Evolutionary conservation across 1,140 invertebrate species (phyloP).

Genomic region (Trachymyrmex cornetzi): DNA sequence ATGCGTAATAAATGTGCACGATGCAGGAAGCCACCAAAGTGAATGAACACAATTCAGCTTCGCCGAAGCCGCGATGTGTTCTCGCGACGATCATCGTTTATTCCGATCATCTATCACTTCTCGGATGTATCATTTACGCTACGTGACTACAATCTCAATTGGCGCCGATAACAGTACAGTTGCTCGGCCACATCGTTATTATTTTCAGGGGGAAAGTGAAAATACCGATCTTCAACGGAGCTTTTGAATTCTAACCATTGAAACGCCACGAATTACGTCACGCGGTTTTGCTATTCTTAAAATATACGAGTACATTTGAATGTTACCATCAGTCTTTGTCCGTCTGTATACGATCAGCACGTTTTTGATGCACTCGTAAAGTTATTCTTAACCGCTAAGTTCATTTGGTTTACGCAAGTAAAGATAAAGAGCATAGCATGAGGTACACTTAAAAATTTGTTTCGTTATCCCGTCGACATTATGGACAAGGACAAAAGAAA

Average conservation of each 20-base stretch:
- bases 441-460: background rate
- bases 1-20: background rate
- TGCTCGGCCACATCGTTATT: background rate
- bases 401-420: background rate
- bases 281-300: background rate
- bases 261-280: background rate
- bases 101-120: slow-evolving; percentile 6
- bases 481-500: background rate
- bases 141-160: slow-evolving; percentile 34
- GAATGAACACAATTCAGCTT: background rate
- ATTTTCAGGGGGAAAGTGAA: background rate
- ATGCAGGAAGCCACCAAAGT: background rate
- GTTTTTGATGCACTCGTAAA: background rate
- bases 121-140: background rate
- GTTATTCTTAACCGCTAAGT: background rate
- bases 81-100: slow-evolving; percentile 4
- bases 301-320: background rate
- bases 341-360: background rate
- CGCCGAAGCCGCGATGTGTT: background rate
- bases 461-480: background rate
- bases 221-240: background rate
- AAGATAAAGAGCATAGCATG: background rate
- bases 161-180: background rate
- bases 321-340: background rate
- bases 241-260: background rate